phyloP scores from a whole-genome alignment of 1,140 invertebrate genomes.

The Halotydeus destructor region DNA sequence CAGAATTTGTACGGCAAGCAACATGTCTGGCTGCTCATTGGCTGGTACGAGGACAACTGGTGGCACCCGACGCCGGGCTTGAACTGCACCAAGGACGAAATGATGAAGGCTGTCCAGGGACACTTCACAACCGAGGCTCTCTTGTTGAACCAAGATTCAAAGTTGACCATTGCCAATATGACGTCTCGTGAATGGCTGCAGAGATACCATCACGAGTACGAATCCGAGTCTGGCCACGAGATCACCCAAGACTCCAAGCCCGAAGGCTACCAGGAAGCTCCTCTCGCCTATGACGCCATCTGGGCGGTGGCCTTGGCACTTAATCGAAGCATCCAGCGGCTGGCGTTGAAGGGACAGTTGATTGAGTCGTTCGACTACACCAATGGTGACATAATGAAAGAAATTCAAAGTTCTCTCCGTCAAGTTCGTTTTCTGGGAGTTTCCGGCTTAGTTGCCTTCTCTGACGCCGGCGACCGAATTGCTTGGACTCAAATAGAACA shows the following conservation, averaged over 20 bases:
- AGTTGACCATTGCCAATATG: conserved; percentile 76
- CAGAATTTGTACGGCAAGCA: conserved; percentile 81
- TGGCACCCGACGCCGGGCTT: conserved; percentile 70
- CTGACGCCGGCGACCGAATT: conserved; percentile 63
- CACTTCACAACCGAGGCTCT: conserved; percentile 94
- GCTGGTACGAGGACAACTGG: conserved; percentile 99
- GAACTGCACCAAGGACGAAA: conserved; percentile 76
- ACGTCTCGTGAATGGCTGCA: conserved; percentile 27
- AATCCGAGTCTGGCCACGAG: not conserved
- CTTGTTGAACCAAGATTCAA: conserved; percentile 86
- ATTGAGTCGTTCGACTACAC: conserved; percentile 95
- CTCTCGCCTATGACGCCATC: conserved; percentile 93
- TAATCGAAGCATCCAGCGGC: conserved; percentile 77
- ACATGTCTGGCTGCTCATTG: conserved; percentile 99
- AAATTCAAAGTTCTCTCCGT: conserved; percentile 89
- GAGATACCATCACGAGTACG: conserved; percentile 41
- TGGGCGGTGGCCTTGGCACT: conserved; percentile 93
- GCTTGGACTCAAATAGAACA: conserved; percentile 97
- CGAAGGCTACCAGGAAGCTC: conserved; percentile 81
- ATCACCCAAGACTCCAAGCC: not conserved
- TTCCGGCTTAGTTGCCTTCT: conserved; percentile 31
- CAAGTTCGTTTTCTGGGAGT: conserved; percentile 75
- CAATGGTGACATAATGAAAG: conserved; percentile 71
- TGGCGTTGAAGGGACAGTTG: conserved; percentile 49
- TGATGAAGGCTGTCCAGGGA: conserved; percentile 78